Evolutionary conservation across 2,888 invertebrate species (phyloP).

Genomic region (Lutraria lutraria): DNA sequence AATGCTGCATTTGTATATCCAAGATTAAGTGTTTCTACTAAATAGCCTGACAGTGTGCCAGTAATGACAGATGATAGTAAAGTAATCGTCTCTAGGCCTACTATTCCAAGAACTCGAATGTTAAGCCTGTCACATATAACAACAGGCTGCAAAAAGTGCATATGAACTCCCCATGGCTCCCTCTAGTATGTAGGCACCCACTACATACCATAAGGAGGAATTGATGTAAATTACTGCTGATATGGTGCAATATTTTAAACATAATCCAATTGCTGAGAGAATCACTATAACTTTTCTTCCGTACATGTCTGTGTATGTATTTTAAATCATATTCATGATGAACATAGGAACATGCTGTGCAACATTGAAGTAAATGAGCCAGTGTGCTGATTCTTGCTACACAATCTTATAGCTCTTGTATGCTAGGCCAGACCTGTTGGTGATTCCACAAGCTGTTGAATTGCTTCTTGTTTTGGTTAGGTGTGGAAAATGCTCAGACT

Average conservation of each 20-base stretch:
- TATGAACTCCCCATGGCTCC: constrained; percentile 27
- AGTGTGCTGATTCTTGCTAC: constrained; percentile 45
- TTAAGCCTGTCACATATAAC: constrained; percentile 26
- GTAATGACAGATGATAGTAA: background rate
- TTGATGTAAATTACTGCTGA: constrained; percentile 2
- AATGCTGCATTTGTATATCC: constrained; percentile 35
- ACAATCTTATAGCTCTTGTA: constrained; percentile 45
- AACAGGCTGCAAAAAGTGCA: constrained; percentile 28
- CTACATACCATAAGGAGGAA: constrained; percentile 10
- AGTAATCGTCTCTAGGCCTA: constrained; percentile 2
- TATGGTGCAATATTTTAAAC: background rate
- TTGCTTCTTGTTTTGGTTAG: background rate
- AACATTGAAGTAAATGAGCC: constrained; percentile 37
- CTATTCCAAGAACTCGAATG: constrained; percentile 32
- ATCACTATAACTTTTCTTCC: constrained; percentile 44
- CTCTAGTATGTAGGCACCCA: background rate
- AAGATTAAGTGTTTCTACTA: constrained; percentile 33
- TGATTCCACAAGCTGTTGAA: constrained; percentile 19
- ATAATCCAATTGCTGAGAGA: constrained; percentile 7
- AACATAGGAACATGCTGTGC: constrained; percentile 21
- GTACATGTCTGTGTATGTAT: constrained; percentile 45
- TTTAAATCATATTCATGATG: constrained; percentile 26
- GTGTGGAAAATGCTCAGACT: constrained; percentile 1
- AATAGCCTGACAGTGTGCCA: constrained; percentile 34
- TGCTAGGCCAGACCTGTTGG: constrained; percentile 27